A percentile compares a stretch with the other conserved stretches of the same genome.
phyloP scores from a whole-genome alignment of 2,888 invertebrate genomes.

The Griposia aprilina region DNA sequence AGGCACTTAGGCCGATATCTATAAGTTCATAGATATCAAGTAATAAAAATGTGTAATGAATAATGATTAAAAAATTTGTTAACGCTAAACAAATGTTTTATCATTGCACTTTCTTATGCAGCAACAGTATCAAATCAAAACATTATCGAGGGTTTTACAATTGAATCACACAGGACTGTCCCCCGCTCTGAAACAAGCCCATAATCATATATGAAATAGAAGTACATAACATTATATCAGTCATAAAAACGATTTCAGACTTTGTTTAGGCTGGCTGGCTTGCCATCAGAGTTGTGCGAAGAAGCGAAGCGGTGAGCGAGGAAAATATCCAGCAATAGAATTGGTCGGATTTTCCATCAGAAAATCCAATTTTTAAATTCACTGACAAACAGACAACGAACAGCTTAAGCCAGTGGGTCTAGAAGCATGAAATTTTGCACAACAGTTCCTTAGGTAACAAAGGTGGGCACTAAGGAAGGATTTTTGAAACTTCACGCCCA shows the following conservation, averaged over 20 bases:
- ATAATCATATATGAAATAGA: not conserved
- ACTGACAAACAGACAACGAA: no score
- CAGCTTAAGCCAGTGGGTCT: not conserved
- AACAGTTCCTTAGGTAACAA: not conserved
- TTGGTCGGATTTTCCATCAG: no score
- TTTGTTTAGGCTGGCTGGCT: not conserved
- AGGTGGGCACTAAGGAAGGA: not conserved
- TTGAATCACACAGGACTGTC: slow-evolving; percentile 3
- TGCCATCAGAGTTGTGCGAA: not conserved
- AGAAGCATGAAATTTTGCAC: not conserved
- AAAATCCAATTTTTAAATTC: not conserved
- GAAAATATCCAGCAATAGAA: not conserved
- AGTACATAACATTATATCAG: not conserved
- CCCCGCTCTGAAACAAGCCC: not conserved
- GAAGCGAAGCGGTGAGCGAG: not conserved
- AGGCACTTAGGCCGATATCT: not conserved
- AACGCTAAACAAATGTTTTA: not conserved
- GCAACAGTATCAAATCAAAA: slow-evolving; percentile 20
- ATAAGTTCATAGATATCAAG: no score
- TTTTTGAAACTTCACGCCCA: not conserved
- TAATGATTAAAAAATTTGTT: not conserved
- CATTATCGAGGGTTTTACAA: slow-evolving; percentile 17
- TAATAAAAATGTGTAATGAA: not conserved
- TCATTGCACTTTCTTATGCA: not conserved
- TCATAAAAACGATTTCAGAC: not conserved